Conservation (phyloP, 2,113 vertebrate genomes). For the Camelus dromedarius region DNA sequence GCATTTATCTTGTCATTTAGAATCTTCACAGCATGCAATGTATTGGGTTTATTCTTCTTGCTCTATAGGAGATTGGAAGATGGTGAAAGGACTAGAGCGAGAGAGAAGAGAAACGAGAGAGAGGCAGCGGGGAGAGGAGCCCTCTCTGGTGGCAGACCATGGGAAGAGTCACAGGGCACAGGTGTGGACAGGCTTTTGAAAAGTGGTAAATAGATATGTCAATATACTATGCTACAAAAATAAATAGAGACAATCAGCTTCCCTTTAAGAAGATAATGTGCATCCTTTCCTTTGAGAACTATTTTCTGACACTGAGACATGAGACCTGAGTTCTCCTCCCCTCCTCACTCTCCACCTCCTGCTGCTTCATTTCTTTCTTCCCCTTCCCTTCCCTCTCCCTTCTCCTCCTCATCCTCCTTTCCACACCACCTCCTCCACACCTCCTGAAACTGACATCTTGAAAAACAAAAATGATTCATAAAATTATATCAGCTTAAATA, state of each 20-base stretch:
- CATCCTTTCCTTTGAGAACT: not conserved
- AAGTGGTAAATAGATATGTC: not conserved
- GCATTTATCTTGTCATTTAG: constrained; percentile 78
- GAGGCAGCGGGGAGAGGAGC: not conserved
- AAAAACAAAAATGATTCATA: not conserved
- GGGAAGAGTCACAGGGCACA: not conserved
- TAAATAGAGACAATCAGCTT: not conserved
- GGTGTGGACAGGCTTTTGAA: not conserved
- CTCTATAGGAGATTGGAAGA: constrained; percentile 3
- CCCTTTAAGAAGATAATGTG: not conserved
- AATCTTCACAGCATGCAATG: constrained; percentile 59
- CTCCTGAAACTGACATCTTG: not conserved
- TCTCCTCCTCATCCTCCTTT: accelerated
- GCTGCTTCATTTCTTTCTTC: not conserved
- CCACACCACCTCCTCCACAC: accelerated
- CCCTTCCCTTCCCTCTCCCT: accelerated
- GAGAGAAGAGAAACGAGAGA: not conserved
- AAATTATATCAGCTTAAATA: not conserved
- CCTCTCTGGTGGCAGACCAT: not conserved
- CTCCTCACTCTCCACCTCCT: accelerated
- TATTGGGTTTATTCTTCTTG: constrained; percentile 55
- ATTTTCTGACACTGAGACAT: not conserved
- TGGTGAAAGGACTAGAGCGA: not conserved
- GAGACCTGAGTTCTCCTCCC: not conserved
- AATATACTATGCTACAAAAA: not conserved